These are phyloP conservation scores for Orchestia grillus DNA, from an alignment of 1,140 invertebrate genomes.

Conservation along the genomic window DNA sequence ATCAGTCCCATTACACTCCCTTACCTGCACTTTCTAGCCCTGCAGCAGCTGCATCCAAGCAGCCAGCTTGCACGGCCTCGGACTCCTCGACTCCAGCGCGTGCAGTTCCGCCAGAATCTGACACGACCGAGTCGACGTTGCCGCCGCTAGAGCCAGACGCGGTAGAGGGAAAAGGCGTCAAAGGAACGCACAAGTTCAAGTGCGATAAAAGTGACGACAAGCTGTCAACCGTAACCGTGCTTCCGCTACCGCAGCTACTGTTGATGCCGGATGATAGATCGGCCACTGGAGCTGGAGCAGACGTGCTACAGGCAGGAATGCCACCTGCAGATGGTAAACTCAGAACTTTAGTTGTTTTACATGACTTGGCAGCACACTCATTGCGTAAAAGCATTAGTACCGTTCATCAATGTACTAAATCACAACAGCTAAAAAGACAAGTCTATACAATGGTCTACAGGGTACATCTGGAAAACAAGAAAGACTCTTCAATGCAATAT, in stretches of 20 bases:
- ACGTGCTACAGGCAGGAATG: background rate
- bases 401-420: no score
- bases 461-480: no score
- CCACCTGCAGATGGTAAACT: background rate
- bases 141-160: background rate
- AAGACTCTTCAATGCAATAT: no score
- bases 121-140: background rate
- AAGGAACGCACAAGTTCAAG: background rate
- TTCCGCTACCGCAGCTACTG: background rate
- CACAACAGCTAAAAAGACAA: no score
- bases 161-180: background rate
- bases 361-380: background rate
- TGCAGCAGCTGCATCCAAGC: background rate
- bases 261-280: background rate
- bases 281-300: background rate
- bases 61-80: background rate
- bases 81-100: background rate
- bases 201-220: slow-evolving; percentile 9
- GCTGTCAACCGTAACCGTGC: background rate
- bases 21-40: background rate
- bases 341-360: background rate
- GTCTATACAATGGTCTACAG: no score
- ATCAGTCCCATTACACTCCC: background rate
- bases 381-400: background rate
- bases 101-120: background rate